Percentiles rank a stretch among this genome's conserved stretches.
These are phyloP conservation scores for Geococcyx californianus DNA, from an alignment of 2,113 vertebrate genomes.

Conservation along the genomic window DNA sequence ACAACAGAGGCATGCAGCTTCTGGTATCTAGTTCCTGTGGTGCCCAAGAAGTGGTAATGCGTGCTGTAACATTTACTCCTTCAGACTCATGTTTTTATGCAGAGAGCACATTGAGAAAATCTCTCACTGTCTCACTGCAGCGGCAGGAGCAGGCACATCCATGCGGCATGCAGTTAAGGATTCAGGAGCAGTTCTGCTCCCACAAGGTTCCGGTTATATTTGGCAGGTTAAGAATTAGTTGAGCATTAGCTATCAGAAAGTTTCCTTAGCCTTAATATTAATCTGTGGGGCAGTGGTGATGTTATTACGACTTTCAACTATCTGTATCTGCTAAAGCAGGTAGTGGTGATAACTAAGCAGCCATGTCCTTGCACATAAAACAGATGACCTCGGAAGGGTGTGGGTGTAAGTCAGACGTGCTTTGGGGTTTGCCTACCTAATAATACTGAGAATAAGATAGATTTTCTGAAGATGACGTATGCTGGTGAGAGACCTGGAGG, in stretches of 20 bases:
- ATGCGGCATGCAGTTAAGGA: neutral
- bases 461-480: neutral
- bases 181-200: neutral
- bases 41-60: neutral
- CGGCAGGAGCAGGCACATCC: neutral
- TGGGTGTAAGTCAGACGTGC: neutral
- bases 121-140: neutral
- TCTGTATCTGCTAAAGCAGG: neutral
- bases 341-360: neutral
- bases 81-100: neutral
- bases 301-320: neutral
- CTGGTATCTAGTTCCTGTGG: neutral
- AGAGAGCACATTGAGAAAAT: neutral
- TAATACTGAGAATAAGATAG: neutral
- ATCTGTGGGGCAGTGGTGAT: neutral
- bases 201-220: neutral
- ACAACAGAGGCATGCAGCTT: neutral
- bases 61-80: neutral
- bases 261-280: neutral
- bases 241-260: neutral
- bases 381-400: neutral
- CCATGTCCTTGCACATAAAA: accelerated
- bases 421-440: neutral
- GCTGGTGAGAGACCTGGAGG: neutral
- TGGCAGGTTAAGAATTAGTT: neutral